Evolutionary conservation across 2,888 invertebrate genomes (phyloP).

Genomic region (Sarcophaga caerulescens): DNA sequence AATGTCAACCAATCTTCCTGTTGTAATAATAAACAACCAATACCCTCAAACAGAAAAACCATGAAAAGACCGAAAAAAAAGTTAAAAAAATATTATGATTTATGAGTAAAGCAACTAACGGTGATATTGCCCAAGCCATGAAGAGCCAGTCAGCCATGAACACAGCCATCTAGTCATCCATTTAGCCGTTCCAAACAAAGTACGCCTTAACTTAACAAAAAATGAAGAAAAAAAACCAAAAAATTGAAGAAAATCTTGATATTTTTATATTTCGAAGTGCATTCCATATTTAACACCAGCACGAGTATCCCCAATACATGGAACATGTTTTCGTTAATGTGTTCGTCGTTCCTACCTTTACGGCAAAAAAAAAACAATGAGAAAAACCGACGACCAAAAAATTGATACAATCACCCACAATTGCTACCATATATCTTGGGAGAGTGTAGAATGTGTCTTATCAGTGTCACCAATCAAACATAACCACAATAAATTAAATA

Average conservation of each 20-base stretch:
- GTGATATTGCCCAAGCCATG: conserved; percentile 29
- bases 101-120: conserved; percentile 53
- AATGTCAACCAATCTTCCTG: conserved; percentile 43
- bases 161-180: conserved; percentile 12
- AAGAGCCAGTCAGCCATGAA: conserved; percentile 25
- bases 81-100: conserved; percentile 47
- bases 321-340: conserved; percentile 22
- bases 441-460: conserved; percentile 60
- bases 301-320: conserved; percentile 35
- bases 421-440: conserved; percentile 52
- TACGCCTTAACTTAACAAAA: conserved; percentile 4
- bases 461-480: conserved; percentile 66
- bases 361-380: not conserved
- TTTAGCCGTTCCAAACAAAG: conserved; percentile 1
- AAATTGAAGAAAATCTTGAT: conserved; percentile 45
- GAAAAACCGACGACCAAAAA: conserved; percentile 13
- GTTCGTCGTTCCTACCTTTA: conserved; percentile 34
- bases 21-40: not conserved
- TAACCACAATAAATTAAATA: conserved; percentile 64
- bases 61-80: not conserved
- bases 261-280: conserved; percentile 10
- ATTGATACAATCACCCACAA: conserved; percentile 62
- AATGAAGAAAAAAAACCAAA: no score
- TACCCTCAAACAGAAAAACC: not conserved
- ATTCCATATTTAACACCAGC: conserved; percentile 54